Evolutionary conservation across 2,113 vertebrate species (phyloP), one percentile per base, ranked within the genome.

Genomic region (Shinisaurus crocodilurus): DNA sequence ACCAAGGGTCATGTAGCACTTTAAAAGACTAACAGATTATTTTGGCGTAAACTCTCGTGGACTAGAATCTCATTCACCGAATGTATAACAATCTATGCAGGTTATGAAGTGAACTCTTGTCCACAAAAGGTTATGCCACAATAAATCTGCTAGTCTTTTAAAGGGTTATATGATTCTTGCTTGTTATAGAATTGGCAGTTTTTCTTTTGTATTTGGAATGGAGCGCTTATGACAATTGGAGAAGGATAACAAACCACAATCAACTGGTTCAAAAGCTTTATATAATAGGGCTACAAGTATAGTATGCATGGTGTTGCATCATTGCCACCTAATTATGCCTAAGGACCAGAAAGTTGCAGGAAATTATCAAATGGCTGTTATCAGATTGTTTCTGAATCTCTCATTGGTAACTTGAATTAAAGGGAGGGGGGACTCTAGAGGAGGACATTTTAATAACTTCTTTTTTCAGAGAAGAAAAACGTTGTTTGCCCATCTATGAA

Each of bases 401-500:
- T 34, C 75, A 0, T 79, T 92, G 82, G n/a, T 50, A 81, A 82
- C 70, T 0, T 88, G 79, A 63, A 63, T 54, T 54, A 54, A 54
- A 50, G 85, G 86, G 93, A 87, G 87, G 85, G 87, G 92, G 88
- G 84, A 88, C 80, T 69, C 70, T 0, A 0, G 72, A 37, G 1
- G 60, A 91, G 15, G 65, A 84, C 70, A 82, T 94, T 94, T 92
- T 45, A 86, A 40, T 91, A 86, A 57, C 7, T 3, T 18, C n/a
- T 32, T 54, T 18, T n/a, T 16, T 4, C 15, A n/a, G n/a, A n/a
- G 34, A 54, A 20, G 48, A 50, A 34, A 57, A 57, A 81, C 50
- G 34, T 54, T 81, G 79, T 57, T 81, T 57, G 32, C 48, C 50
- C 29, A 15, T 81, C 32, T 57, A 20, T 32, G 25, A 57, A 34